Base-by-base conservation (phyloP, 2,888 invertebrate genomes). In the Acleris sparsana region DNA sequence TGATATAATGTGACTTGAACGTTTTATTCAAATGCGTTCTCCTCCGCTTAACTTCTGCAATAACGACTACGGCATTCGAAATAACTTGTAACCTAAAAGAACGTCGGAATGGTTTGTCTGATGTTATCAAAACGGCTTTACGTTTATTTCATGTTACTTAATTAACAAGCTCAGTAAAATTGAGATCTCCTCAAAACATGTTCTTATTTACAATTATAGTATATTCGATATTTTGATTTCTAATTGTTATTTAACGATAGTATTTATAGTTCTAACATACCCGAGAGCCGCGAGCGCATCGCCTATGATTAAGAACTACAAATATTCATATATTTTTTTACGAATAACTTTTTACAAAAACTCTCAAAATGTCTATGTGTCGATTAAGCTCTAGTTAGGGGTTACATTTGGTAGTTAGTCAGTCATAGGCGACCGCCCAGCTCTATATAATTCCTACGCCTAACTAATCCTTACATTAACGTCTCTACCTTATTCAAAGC, bases 381-480 rank as follows among this genome's bases (percentile, higher is more conserved):
- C 74, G 71, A 76, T 76, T 85, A 86, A 86, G 86, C 84, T 86
- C 84, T 83, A 84, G 70, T 75, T 75, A 73, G 82, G 82, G 83
- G 82, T 83, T 82, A 74, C 72, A 75, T 71, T 67, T 73, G 44
- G 51, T 66, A 70, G 76, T 78, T 74, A 72, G 75, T 73, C 77
- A 79, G 75, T 73, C 77, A 79, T 75, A 78, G 79, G 80, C 77
- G 79, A 79, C 72, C 73, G 49, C 33, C 43, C 39, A 66, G 46
- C 44, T 61, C 52, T 51, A 25, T 51, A 33, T 48, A 51, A 33
- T 33, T 11, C 58, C 48, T 62, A 61, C 39, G 22, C 16, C 61
- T 61, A 61, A 61, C 56, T 56, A 63, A 16, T 6, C 17, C 46
- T 44, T 57, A 57, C 22, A 57, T 46, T 57, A 57, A 16, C n/a